Evolutionary conservation across 2,797 vertebrate genomes (phyloP).

Genomic region (Eulemur rubriventer): DNA sequence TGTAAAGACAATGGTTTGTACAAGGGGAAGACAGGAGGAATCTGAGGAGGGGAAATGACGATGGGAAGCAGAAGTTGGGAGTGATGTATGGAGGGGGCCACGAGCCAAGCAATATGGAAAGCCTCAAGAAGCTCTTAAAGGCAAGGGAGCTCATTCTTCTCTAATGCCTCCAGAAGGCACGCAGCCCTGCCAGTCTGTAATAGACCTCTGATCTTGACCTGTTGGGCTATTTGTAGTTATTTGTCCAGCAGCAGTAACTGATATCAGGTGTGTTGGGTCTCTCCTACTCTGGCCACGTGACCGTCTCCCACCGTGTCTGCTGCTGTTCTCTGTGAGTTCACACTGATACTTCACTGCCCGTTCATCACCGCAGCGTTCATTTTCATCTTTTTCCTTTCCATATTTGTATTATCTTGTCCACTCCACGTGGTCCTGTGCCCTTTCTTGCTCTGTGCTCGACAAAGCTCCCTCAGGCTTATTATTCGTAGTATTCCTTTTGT

Average conservation of each 20-base stretch:
- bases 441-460: background rate
- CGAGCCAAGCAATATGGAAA: background rate
- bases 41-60: background rate
- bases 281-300: background rate
- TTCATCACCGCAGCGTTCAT: background rate
- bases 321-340: background rate
- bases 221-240: background rate
- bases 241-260: background rate
- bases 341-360: background rate
- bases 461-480: background rate
- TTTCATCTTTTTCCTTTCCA: background rate
- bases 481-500: background rate
- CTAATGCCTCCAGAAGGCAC: background rate
- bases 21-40: background rate
- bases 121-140: background rate
- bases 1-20: background rate
- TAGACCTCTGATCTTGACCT: background rate
- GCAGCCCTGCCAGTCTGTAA: background rate
- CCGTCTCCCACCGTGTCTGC: fast-evolving
- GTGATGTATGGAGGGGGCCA: too few relatives aligned
- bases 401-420: background rate
- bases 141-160: background rate
- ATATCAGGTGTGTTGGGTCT: background rate
- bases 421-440: background rate
- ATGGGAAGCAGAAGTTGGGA: background rate